Base-by-base conservation (phyloP, 2,113 vertebrate species). In the Takifugu flavidus region DNA sequence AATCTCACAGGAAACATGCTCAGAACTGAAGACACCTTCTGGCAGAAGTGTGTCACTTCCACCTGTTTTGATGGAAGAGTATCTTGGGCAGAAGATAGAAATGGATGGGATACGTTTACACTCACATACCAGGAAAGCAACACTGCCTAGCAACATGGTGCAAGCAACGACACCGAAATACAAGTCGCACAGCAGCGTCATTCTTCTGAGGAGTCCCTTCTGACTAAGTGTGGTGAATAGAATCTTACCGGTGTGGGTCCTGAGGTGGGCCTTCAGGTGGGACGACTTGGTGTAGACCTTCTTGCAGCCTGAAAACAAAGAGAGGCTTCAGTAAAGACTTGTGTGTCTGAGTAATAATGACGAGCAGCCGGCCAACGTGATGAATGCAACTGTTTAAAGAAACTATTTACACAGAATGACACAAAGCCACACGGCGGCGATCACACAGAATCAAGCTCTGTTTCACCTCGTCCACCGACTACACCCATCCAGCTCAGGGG, bases 251-350 rank as follows among this genome's bases (percentile, higher is more conserved):
- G 87, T 89, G 82, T 89, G 87, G 63, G 87, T 89, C 65, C 87
- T 78, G 81, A 89, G 87, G 74, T 89, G 87, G 46, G 87, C 87
- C 70, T 89, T 89, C 76, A 89, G 83, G 75, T 89, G 87, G 34
- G 87, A 89, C 11, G 87, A 89, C 76, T 89, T 89, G 79, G 87
- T 89, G 79, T 89, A 89, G 81, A 89, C 87, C 82, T 89, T 89
- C 82, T 87, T 87, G 75, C 87, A 89, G 74, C 87, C 87, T 89
- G 69, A 66, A 10, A 14, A 81, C 56, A 72, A 5, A 76, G 25
- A 57, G 14, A 28, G 7, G 31, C 31, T 6, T 20, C 20, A 20
- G 20, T 20, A 20, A 20, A 20, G 20, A 20, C 20, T 20, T 20
- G 20, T 20, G 20, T 20, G 20, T 20, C 20, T 20, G 20, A 20